These are phyloP conservation scores for Oreocharis arfaki DNA, from an alignment of 2,113 vertebrate genomes.

Conservation along the genomic window DNA sequence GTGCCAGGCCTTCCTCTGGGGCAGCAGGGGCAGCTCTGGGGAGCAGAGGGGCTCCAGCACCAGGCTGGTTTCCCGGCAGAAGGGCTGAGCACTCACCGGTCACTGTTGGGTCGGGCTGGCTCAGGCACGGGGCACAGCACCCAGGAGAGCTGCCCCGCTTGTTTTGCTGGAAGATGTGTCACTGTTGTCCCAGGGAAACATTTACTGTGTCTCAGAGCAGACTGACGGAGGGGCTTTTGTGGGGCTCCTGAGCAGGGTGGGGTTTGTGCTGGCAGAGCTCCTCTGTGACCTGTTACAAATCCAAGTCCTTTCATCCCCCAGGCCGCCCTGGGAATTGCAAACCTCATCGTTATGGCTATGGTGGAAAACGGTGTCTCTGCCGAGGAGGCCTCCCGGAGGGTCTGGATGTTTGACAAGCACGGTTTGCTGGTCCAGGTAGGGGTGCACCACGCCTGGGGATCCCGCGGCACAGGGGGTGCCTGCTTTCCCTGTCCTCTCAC, in stretches of 20 bases:
- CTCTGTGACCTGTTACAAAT: background rate
- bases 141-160: background rate
- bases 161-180: rapidly evolving
- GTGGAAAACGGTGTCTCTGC: slow-evolving; percentile 80
- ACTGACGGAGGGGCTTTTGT: rapidly evolving
- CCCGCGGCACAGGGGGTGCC: rapidly evolving
- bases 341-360: slow-evolving; percentile 96
- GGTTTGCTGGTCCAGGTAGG: slow-evolving; percentile 89
- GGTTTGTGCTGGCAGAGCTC: background rate
- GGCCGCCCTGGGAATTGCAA: slow-evolving; percentile 94
- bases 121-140: background rate
- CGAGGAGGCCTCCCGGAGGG: slow-evolving; percentile 79
- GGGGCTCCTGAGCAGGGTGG: background rate
- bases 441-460: rapidly evolving
- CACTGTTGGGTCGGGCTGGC: background rate
- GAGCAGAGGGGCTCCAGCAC: background rate
- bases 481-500: background rate
- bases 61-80: rapidly evolving
- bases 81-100: background rate
- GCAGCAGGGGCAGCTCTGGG: background rate
- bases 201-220: background rate
- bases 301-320: background rate
- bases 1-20: background rate
- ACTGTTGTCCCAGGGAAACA: rapidly evolving
- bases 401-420: slow-evolving; percentile 95